Evolutionary conservation across 2,113 vertebrate species (phyloP), one percentile per base, ranked within the genome.

Genomic region (Gobiocypris rarus): DNA sequence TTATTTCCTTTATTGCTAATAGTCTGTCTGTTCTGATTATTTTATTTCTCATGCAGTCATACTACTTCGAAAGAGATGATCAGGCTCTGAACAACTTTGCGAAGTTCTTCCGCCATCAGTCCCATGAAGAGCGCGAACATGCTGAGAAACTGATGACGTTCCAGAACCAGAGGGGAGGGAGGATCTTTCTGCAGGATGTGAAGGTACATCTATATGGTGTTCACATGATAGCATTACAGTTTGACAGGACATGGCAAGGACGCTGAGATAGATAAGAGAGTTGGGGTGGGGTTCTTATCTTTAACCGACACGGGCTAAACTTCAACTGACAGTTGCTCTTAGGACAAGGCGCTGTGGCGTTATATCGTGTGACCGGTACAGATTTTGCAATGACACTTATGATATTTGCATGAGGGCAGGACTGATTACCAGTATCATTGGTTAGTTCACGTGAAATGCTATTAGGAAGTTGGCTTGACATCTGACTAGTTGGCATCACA

Each of bases 21-120:
- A 14, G 24, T 41, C 41, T 31, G 22, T 26, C 41, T 31, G 22
- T 26, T 17, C 10, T 43, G 24, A 28, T 28, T 26, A 0, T 34
- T 0, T 28, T 6, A 2, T 83, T 45, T 80, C 2, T 19, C 3
- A 75, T 14, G 10, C 89, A 97, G 96, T 90, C 89, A 1, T 95
- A 92, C 90, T 97, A 93, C 91, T 97, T 97, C 77, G 94, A 95
- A 75, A 93, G 96, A 5, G 96, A 97, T 63, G 96, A 97, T 85
- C 92, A 95, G 91, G 96, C 96, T n/a, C 89, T 97, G 83, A 77
- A 89, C 81, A 95, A 96, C 81, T 96, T 97, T 85, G 89, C 95
- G 31, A 95, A 95, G 88, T 97, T 96, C 84, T 97, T 97, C 90
- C 94, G 82, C 38, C 71, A 93, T 54, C 90, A 95, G 92, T 95